Conservation (phyloP, 1,140 invertebrate genomes). For the Bombus breviceps region DNA sequence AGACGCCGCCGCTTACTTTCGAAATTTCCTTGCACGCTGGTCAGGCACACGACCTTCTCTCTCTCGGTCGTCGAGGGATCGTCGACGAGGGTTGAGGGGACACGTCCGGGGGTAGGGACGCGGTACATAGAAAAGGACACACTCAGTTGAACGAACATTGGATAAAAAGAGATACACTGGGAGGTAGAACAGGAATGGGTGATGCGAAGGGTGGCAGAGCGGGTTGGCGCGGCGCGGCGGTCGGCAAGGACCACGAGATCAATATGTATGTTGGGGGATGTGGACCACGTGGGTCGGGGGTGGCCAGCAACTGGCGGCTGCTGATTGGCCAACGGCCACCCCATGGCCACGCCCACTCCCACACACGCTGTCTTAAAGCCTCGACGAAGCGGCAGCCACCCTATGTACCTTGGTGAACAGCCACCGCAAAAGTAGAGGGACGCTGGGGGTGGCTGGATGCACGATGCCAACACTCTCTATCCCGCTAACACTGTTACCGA, state of each 20-base stretch:
- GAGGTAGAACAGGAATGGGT: background rate
- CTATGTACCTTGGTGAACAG: constrained; percentile 57
- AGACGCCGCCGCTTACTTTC: constrained; percentile 41
- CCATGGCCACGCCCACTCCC: constrained; percentile 81
- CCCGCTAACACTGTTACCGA: constrained; percentile 76
- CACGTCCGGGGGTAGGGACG: background rate
- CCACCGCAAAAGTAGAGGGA: constrained; percentile 53
- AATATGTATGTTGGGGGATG: constrained; percentile 83
- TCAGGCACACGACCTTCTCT: constrained; percentile 69
- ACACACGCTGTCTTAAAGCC: constrained; percentile 82
- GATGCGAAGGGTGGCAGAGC: constrained; percentile 8
- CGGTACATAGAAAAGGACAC: background rate
- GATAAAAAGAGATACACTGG: background rate
- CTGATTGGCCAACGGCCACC: constrained; percentile 82
- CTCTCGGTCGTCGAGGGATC: constrained; percentile 16
- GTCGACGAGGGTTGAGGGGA: constrained; percentile 26
- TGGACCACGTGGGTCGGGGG: constrained; percentile 81
- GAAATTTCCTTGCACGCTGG: constrained; percentile 62
- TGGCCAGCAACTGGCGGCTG: constrained; percentile 77
- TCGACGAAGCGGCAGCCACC: constrained; percentile 62
- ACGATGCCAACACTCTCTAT: constrained; percentile 61
- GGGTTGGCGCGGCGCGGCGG: constrained; percentile 69
- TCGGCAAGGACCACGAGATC: constrained; percentile 81
- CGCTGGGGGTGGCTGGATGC: constrained; percentile 41
- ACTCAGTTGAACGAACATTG: constrained; percentile 23